phyloP scores from a whole-genome alignment of 2,113 vertebrate species.

The Pao palembangensis region DNA sequence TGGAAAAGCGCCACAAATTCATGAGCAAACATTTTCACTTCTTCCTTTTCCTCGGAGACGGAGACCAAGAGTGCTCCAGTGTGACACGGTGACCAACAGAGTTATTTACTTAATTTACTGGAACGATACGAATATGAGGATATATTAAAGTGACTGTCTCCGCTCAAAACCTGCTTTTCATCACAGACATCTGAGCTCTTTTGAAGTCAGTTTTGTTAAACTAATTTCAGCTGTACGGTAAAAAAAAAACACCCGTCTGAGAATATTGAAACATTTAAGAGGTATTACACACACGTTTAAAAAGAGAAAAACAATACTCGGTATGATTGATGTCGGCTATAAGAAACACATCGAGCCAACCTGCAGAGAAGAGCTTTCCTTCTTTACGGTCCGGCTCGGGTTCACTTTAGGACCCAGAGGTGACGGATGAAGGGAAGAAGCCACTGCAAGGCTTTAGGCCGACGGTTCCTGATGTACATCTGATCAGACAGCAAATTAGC shows the following conservation, averaged over 20 bases:
- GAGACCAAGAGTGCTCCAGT: constrained; percentile 14
- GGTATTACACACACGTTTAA: not conserved
- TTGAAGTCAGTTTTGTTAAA: too few relatives aligned
- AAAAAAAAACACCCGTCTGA: not conserved
- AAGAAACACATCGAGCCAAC: not conserved
- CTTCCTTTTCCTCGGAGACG: constrained; percentile 7
- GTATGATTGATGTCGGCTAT: not conserved
- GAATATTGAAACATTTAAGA: constrained; percentile 12
- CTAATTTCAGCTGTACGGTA: too few relatives aligned
- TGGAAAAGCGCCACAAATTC: constrained; percentile 31
- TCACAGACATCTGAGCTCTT: constrained; percentile 9
- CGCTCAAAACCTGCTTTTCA: constrained; percentile 9
- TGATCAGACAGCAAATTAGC: too few relatives aligned
- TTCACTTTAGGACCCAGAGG: too few relatives aligned
- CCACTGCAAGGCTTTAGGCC: too few relatives aligned
- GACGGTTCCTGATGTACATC: too few relatives aligned
- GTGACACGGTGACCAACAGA: constrained; percentile 6
- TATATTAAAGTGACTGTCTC: too few relatives aligned
- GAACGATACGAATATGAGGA: too few relatives aligned
- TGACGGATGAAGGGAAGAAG: too few relatives aligned
- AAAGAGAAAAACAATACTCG: not conserved
- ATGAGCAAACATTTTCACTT: constrained; percentile 17
- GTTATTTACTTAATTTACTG: constrained; percentile 11
- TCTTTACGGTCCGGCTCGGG: too few relatives aligned
- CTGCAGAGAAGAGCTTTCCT: too few relatives aligned